These are phyloP conservation scores for Argopecten irradians DNA, from an alignment of 1,140 invertebrate species.

Conservation along the genomic window DNA sequence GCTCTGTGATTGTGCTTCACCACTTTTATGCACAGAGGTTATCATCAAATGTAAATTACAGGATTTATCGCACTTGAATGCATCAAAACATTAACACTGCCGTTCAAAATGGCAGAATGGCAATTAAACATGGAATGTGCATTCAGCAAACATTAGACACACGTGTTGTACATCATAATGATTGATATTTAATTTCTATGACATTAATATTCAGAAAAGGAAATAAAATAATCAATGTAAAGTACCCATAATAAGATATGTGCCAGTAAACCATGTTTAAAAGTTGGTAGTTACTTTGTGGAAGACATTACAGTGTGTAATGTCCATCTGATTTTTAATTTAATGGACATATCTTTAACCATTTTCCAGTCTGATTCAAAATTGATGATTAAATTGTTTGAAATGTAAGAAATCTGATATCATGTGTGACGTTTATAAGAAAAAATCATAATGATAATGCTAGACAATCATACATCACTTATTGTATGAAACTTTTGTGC, in stretches of 20 bases:
- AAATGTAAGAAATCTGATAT: too few species aligned
- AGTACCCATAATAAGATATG: background rate
- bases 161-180: background rate
- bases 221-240: conserved; percentile 1
- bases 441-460: too few species aligned
- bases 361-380: background rate
- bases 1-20: background rate
- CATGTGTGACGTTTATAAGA: too few species aligned
- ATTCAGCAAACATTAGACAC: background rate
- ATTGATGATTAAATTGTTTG: too few species aligned
- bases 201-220: background rate
- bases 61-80: background rate
- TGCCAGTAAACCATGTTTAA: background rate
- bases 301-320: background rate
- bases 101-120: background rate
- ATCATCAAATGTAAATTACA: background rate
- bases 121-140: background rate
- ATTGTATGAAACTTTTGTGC: too few species aligned
- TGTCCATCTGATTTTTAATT: background rate
- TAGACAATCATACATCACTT: too few species aligned
- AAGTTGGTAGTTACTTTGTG: background rate
- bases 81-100: background rate
- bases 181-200: background rate
- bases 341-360: background rate
- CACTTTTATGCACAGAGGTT: background rate